A percentile compares a stretch with the other conserved stretches of the same genome.
phyloP scores from a whole-genome alignment of 1,140 invertebrate genomes.

The Pomacea maculata region DNA sequence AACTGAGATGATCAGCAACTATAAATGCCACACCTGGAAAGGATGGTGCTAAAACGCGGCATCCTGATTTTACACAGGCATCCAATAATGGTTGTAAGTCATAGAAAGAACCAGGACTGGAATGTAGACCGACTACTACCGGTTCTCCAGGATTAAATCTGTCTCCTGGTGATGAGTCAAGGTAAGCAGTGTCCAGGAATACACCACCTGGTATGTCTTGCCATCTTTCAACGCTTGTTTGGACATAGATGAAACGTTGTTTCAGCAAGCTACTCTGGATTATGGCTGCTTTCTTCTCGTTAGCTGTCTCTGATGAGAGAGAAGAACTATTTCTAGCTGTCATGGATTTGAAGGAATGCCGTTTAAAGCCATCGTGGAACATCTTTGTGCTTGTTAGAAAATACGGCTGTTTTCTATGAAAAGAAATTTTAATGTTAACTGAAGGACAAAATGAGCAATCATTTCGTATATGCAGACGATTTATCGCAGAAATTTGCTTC shows the following conservation, averaged over 20 bases:
- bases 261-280: not conserved
- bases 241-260: conserved; percentile 21
- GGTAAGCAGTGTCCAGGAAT: conserved; percentile 37
- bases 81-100: conserved; percentile 31
- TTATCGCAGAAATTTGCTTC: no score
- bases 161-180: conserved; percentile 33
- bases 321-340: not conserved
- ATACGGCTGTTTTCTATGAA: not conserved
- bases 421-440: not conserved
- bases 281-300: not conserved
- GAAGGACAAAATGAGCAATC: no score
- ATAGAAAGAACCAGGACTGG: conserved; percentile 28
- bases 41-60: conserved; percentile 34
- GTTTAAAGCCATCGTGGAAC: not conserved
- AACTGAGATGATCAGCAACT: not conserved
- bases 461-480: no score
- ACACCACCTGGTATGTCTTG: conserved; percentile 35
- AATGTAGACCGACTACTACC: conserved; percentile 33
- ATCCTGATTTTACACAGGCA: conserved; percentile 33
- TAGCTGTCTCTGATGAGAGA: not conserved
- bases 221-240: conserved; percentile 22
- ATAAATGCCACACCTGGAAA: conserved; percentile 35
- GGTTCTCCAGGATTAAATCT: conserved; percentile 25
- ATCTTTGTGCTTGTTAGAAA: not conserved
- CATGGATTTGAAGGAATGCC: not conserved